Evolutionary conservation across 2,113 vertebrate genomes (phyloP).

Genomic region (Noctilio leporinus): DNA sequence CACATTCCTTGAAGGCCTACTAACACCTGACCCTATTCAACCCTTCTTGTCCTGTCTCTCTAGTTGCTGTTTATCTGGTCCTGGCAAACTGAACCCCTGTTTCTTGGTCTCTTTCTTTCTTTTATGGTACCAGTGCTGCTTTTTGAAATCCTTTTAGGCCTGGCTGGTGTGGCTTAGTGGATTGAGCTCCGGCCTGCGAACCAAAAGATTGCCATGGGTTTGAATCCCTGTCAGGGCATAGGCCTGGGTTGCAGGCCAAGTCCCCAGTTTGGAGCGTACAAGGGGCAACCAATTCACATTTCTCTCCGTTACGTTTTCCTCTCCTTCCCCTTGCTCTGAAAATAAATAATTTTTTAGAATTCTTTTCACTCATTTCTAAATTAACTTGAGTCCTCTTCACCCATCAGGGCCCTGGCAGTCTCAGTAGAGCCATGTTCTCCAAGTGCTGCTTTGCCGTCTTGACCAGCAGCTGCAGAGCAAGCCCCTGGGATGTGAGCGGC

Average conservation of each 20-base stretch:
- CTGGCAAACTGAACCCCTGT: not conserved
- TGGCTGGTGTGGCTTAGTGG: too few relatives aligned
- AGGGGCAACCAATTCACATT: too few relatives aligned
- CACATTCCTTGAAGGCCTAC: not conserved
- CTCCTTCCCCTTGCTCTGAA: too few relatives aligned
- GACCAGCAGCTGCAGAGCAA: conserved; percentile 79
- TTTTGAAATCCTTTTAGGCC: not conserved
- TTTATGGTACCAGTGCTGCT: not conserved
- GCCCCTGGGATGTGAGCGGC: conserved; percentile 83
- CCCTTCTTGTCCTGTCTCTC: not conserved
- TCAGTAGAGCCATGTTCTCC: conserved; percentile 90
- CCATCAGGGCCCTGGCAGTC: conserved; percentile 88
- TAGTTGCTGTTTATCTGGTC: not conserved
- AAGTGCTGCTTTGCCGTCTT: conserved; percentile 92
- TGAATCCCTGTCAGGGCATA: too few relatives aligned
- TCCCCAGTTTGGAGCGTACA: too few relatives aligned
- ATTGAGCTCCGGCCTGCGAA: too few relatives aligned
- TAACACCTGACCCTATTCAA: not conserved
- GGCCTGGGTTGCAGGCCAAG: too few relatives aligned
- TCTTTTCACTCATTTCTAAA: not conserved
- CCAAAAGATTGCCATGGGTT: too few relatives aligned
- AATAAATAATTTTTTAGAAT: not conserved
- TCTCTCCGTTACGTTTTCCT: too few relatives aligned
- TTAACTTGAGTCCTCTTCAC: not conserved
- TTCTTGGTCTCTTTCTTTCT: not conserved